Percentiles rank a stretch among this genome's conserved stretches.
phyloP scores from a whole-genome alignment of 2,888 invertebrate genomes.

The Acleris holmiana region DNA sequence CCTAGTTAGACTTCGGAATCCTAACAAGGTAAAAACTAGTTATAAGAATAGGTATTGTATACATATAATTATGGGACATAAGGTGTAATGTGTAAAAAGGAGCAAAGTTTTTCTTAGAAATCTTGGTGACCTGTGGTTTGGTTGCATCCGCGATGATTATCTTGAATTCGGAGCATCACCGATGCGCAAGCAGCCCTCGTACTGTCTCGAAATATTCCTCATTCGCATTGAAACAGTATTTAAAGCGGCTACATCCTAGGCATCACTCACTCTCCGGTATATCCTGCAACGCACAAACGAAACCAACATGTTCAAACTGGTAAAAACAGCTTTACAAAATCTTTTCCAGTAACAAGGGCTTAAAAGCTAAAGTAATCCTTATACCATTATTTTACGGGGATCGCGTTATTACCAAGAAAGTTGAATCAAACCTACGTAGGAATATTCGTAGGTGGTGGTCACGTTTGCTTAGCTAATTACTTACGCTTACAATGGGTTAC shows the following conservation, averaged over 20 bases:
- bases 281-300: constrained; percentile 47
- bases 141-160: constrained; percentile 54
- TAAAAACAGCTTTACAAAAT: constrained; percentile 44
- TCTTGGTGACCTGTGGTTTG: constrained; percentile 50
- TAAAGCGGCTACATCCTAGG: constrained; percentile 54
- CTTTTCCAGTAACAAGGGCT: not conserved
- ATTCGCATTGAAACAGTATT: constrained; percentile 59
- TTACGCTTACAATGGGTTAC: no score
- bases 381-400: not conserved
- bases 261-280: constrained; percentile 56
- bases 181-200: constrained; percentile 60
- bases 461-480: constrained; percentile 12
- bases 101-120: not conserved
- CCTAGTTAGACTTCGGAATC: no score
- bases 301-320: constrained; percentile 79
- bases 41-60: no score
- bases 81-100: no score
- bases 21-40: no score
- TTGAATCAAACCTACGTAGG: constrained; percentile 2
- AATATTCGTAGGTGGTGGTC: constrained; percentile 7
- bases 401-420: constrained; percentile 10
- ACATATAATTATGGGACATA: no score
- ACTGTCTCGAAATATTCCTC: constrained; percentile 60
- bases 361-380: no score
- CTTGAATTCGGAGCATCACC: constrained; percentile 72